These are phyloP conservation scores for Exocentrus adspersus DNA, from an alignment of 2,888 invertebrate species.

Conservation along the genomic window DNA sequence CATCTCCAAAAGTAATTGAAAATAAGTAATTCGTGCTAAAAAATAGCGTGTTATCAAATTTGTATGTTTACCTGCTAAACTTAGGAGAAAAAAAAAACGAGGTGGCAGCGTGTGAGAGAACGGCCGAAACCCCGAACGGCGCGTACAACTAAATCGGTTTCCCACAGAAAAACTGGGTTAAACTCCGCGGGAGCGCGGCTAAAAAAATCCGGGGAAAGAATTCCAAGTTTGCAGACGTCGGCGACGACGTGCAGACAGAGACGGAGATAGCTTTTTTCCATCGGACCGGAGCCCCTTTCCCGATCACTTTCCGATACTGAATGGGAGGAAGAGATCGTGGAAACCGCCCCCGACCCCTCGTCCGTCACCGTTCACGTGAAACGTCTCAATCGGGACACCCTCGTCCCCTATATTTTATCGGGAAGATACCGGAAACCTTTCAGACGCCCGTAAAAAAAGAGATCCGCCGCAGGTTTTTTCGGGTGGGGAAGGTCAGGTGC, in stretches of 20 bases:
- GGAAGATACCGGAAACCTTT: constrained; percentile 51
- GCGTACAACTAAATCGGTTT: constrained; percentile 37
- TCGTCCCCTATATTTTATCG: constrained; percentile 47
- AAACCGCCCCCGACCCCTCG: constrained; percentile 47
- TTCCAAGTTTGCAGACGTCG: constrained; percentile 46
- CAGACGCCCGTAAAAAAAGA: constrained; percentile 43
- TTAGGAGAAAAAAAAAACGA: constrained; percentile 6
- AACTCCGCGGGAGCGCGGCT: constrained; percentile 32
- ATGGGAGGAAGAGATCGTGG: constrained; percentile 45
- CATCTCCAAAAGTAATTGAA: too few species aligned
- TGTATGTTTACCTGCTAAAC: not conserved
- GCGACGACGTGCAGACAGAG: constrained; percentile 39
- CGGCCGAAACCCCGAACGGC: constrained; percentile 2
- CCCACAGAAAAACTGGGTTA: constrained; percentile 48
- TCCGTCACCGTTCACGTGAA: constrained; percentile 39
- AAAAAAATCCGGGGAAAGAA: constrained; percentile 42
- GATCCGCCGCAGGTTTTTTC: constrained; percentile 37
- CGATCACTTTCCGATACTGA: constrained; percentile 51
- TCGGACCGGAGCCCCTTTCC: constrained; percentile 42
- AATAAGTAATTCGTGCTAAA: too few species aligned
- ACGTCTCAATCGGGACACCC: constrained; percentile 49
- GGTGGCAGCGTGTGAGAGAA: constrained; percentile 22
- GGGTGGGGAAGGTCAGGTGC: constrained; percentile 44
- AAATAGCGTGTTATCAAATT: too few species aligned
- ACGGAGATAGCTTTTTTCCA: constrained; percentile 38